phyloP scores from a whole-genome alignment of 64 coral and sea anemone species.

The Cladopsammia gracilis region DNA sequence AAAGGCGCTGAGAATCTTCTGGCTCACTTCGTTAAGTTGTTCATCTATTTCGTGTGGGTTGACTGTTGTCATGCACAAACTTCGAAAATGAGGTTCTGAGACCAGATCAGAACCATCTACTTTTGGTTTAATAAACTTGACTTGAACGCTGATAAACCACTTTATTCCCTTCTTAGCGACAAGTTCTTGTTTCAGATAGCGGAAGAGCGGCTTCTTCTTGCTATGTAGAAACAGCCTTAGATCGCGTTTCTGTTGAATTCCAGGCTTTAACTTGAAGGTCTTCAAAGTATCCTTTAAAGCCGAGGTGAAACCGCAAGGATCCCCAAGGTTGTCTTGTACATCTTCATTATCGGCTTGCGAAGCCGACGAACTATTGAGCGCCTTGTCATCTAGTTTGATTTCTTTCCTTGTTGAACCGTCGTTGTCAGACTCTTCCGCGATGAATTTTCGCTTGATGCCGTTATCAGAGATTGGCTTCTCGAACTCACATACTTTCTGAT shows the following conservation, averaged over 20 bases:
- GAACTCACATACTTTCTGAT: slow-evolving; percentile 5
- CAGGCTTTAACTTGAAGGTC: slow-evolving; percentile 9
- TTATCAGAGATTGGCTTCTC: too few relatives aligned
- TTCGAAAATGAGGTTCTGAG: slow-evolving; percentile 62
- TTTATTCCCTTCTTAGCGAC: slow-evolving; percentile 34
- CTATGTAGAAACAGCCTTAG: slow-evolving; percentile 3
- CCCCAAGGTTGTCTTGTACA: neutral
- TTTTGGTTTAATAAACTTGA: slow-evolving; percentile 46
- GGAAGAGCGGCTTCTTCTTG: neutral
- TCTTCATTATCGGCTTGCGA: too few relatives aligned
- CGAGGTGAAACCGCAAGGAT: slow-evolving; percentile 42
- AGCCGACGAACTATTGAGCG: too few relatives aligned
- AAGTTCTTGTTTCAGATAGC: slow-evolving; percentile 7
- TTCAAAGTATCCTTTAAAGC: slow-evolving; percentile 45
- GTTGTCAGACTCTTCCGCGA: too few relatives aligned
- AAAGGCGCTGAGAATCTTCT: slow-evolving; percentile 42
- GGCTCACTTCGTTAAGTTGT: neutral
- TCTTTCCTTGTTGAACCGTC: too few relatives aligned
- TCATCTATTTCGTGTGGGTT: slow-evolving; percentile 15
- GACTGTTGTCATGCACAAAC: slow-evolving; percentile 23
- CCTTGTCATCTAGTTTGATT: too few relatives aligned
- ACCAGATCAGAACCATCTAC: slow-evolving; percentile 2
- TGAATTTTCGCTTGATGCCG: too few relatives aligned
- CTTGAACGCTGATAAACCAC: slow-evolving; percentile 57
- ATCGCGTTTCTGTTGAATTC: slow-evolving; percentile 35